Evolutionary conservation across 2,797 vertebrate species (phyloP).

Genomic region (Myotis daubentonii): DNA sequence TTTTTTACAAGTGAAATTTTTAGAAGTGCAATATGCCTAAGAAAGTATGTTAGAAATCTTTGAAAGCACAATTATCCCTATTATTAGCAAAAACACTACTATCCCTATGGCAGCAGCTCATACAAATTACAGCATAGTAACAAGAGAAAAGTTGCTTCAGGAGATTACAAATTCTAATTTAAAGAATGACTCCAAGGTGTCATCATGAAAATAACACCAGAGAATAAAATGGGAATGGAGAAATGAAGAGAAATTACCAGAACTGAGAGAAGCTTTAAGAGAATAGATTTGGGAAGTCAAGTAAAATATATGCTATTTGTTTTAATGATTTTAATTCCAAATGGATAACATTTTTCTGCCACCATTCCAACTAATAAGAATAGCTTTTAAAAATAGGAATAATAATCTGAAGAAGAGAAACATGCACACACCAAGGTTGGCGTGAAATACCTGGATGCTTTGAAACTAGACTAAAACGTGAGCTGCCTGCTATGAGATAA

Average conservation of each 20-base stretch:
- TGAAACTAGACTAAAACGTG: neutral
- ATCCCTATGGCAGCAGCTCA: neutral
- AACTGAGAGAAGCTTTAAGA: neutral
- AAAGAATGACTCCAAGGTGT: neutral
- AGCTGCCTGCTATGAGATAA: neutral
- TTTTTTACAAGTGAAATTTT: neutral
- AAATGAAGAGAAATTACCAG: conserved; percentile 26
- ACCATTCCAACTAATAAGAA: neutral
- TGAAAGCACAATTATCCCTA: neutral
- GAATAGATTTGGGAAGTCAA: neutral
- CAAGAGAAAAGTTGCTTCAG: neutral
- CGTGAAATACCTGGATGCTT: neutral
- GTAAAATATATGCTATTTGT: neutral
- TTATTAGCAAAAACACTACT: conserved; percentile 10
- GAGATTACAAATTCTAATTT: conserved; percentile 5
- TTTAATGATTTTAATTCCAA: conserved; percentile 39
- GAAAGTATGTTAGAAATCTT: neutral
- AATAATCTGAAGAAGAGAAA: neutral
- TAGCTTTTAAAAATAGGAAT: neutral
- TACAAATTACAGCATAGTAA: conserved; percentile 20
- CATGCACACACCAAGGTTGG: neutral
- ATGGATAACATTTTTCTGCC: neutral
- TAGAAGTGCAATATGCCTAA: too few species aligned
- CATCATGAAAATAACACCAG: conserved; percentile 30
- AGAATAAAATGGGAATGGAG: conserved; percentile 36